phyloP scores from a whole-genome alignment of 2,113 vertebrate species.

The Planiliza haematocheilus region DNA sequence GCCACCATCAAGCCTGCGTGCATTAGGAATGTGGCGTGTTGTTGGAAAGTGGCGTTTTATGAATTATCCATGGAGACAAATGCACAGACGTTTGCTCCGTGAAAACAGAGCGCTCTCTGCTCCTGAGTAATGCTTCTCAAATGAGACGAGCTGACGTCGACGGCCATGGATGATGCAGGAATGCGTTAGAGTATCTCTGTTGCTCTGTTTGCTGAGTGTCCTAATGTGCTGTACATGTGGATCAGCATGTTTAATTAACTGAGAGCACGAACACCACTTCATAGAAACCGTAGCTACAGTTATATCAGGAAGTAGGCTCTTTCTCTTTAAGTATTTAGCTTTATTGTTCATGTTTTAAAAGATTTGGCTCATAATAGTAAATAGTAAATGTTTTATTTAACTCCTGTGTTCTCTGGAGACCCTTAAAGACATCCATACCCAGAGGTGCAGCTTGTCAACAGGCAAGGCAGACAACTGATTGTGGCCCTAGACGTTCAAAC shows the following conservation, averaged over 20 bases:
- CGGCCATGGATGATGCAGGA: background rate
- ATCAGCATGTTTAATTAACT: background rate
- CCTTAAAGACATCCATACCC: too few species aligned
- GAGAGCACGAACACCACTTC: too few species aligned
- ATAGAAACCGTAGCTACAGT: too few species aligned
- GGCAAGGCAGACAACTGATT: too few species aligned
- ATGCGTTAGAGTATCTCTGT: background rate
- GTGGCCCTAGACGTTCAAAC: too few species aligned
- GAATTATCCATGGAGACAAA: constrained; percentile 50
- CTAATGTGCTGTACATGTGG: constrained; percentile 8
- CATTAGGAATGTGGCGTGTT: constrained; percentile 25
- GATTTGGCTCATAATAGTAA: too few species aligned
- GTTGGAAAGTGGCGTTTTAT: constrained; percentile 17
- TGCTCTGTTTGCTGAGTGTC: background rate
- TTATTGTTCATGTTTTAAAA: too few species aligned
- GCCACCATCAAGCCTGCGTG: background rate
- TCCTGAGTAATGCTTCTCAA: constrained; percentile 29
- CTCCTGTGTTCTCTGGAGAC: too few species aligned
- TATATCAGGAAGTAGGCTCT: too few species aligned
- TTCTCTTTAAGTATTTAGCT: too few species aligned
- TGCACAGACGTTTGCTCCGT: constrained; percentile 19
- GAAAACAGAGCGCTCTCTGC: background rate
- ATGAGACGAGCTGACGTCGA: constrained; percentile 9
- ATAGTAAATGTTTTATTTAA: too few species aligned
- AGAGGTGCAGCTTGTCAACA: too few species aligned